A percentile compares a stretch with the other conserved stretches of the same genome.
Evolutionary conservation across 2,888 invertebrate genomes (phyloP).

Genomic region (Chymomyza amoena): DNA sequence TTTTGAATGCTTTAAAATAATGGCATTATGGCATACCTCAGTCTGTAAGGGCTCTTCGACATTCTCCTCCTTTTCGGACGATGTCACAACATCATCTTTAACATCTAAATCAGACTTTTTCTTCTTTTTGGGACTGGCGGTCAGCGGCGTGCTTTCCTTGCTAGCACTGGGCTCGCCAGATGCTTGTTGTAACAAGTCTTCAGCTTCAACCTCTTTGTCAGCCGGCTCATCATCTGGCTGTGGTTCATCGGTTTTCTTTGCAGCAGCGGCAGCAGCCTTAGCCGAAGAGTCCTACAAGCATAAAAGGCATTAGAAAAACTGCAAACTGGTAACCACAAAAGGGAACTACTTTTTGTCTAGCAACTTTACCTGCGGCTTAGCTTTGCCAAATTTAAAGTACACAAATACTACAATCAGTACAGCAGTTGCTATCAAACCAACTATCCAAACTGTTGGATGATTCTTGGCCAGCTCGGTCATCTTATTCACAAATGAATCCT

Average conservation of each 20-base stretch:
- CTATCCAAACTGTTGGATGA: constrained; percentile 94
- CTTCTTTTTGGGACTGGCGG: constrained; percentile 74
- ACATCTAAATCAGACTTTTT: constrained; percentile 79
- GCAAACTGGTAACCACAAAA: neutral
- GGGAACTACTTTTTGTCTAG: constrained; percentile 16
- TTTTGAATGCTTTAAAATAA: neutral
- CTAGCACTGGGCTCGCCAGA: constrained; percentile 30
- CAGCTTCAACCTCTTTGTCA: constrained; percentile 48
- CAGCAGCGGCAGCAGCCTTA: constrained; percentile 79
- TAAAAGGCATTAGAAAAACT: neutral
- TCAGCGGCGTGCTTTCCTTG: constrained; percentile 44
- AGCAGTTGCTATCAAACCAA: constrained; percentile 89
- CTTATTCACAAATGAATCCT: constrained; percentile 90
- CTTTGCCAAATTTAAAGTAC: constrained; percentile 56
- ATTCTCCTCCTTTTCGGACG: constrained; percentile 44
- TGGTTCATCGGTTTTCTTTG: constrained; percentile 87
- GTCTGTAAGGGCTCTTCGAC: constrained; percentile 65
- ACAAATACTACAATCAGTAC: constrained; percentile 85
- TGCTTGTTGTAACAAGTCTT: constrained; percentile 39
- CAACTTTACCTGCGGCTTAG: constrained; percentile 79
- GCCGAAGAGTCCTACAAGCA: constrained; percentile 77
- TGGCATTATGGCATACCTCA: constrained; percentile 53
- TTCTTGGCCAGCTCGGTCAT: constrained; percentile 88
- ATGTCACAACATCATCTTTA: constrained; percentile 51
- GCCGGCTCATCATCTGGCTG: constrained; percentile 80